Base-by-base conservation (phyloP, 1,140 invertebrate species). In the Bombus confusus region DNA sequence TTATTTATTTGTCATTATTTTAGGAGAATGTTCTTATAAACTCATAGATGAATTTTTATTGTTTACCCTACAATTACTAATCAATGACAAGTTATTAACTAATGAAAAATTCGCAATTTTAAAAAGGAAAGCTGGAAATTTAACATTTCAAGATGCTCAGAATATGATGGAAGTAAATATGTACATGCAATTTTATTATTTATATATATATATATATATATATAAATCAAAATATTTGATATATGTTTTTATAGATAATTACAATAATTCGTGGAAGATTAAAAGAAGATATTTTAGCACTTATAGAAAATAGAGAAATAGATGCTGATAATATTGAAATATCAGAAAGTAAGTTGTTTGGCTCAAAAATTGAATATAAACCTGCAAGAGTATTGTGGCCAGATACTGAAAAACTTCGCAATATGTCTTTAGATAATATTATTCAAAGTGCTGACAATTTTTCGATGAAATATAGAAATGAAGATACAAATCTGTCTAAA, bases 11-110 rank as follows among this genome's bases (percentile, higher is more conserved):
- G 34, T 86, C 85, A 62, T 72, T 87, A 57, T 90, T 92, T 37
- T 57, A 94, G 94, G 86, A 79, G 93, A 89, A 18, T 86, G 88
- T 69, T 86, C 95, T 52, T 89, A 94, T 85, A 96, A 97, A 80
- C 92, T 96, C 22, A 94, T 97, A 43, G 96, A 97, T 92, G 96
- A 97, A 92, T 96, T 96, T 66, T 93, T 96, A 41, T 94, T 97
- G 9, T 96, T 96, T 87, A 89, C 96, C 9, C 94, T 97, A 62
- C 93, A 96, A 83, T 93, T 97, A 86, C 97, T 97, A 83, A 94
- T 97, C 18, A 94, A 96, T 86, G 95, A 96, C 68, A 95, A 96
- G 82, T 94, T 96, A 83, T 95, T 97, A 12, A 95, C 96, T 80
- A 93, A 96, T 10, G 96, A 95, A 80, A 95, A 96, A 93, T 90